phyloP scores from a whole-genome alignment of 2,797 vertebrate genomes.

The Silurus lanzhouensis region DNA sequence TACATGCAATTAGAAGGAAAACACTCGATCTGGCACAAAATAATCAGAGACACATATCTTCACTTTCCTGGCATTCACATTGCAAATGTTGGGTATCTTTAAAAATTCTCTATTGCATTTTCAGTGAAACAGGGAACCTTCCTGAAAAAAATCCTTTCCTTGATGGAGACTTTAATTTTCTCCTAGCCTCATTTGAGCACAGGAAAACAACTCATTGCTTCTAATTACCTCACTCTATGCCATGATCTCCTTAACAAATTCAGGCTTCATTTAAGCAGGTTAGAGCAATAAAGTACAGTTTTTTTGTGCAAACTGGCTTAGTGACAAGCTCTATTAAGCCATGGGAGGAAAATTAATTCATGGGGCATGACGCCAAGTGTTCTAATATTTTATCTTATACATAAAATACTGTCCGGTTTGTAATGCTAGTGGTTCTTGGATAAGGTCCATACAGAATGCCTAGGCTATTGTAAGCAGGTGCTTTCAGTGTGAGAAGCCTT shows the following conservation, averaged over 20 bases:
- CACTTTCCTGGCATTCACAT: background rate
- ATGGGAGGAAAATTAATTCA: conserved; percentile 7
- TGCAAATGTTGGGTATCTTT: background rate
- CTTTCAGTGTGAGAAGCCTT: conserved; percentile 22
- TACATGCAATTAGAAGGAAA: background rate
- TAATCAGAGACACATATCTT: background rate
- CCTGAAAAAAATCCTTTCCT: background rate
- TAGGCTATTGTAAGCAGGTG: conserved; percentile 31
- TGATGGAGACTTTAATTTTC: background rate
- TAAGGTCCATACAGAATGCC: conserved; percentile 24
- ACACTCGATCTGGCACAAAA: background rate
- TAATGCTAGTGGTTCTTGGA: conserved; percentile 9
- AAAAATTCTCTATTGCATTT: background rate
- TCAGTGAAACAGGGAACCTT: background rate
- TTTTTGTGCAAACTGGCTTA: conserved; percentile 31
- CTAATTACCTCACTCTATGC: conserved; percentile 28
- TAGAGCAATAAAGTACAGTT: conserved; percentile 14
- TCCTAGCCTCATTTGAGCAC: background rate
- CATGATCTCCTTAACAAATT: conserved; percentile 43
- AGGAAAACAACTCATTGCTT: conserved; percentile 35
- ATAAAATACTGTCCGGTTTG: background rate
- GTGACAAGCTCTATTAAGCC: conserved; percentile 17
- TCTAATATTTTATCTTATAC: background rate
- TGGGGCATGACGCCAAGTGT: conserved; percentile 1
- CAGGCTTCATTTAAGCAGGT: conserved; percentile 39